Percentiles rank a stretch among this genome's conserved stretches.
phyloP scores from a whole-genome alignment of 1,140 invertebrate species.

The Tribolium madens region DNA sequence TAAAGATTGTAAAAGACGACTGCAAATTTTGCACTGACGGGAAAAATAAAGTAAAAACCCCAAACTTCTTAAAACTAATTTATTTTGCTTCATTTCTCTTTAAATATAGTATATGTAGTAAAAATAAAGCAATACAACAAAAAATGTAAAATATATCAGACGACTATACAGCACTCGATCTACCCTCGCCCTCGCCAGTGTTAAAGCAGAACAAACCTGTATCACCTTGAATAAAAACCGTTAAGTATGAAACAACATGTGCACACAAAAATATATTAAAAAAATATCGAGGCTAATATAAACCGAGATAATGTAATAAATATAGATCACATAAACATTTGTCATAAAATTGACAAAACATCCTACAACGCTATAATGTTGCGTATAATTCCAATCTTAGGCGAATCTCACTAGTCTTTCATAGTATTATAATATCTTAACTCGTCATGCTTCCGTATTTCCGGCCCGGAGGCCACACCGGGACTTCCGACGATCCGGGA shows the following conservation, averaged over 20 bases:
- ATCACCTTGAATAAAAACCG: neutral
- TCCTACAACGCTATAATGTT: constrained; percentile 6
- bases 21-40: too few relatives aligned
- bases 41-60: neutral
- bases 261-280: constrained; percentile 33
- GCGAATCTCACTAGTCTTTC: constrained; percentile 27
- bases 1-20: too few relatives aligned
- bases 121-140: neutral
- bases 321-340: constrained; percentile 32
- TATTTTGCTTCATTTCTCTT: neutral
- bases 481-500: constrained; percentile 57
- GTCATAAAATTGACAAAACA: constrained; percentile 33
- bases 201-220: neutral
- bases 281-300: neutral
- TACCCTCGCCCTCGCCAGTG: neutral
- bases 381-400: constrained; percentile 20
- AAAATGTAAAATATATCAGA: neutral
- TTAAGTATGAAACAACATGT: neutral
- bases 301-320: constrained; percentile 8
- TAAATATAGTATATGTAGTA: neutral
- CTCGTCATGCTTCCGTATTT: constrained; percentile 64
- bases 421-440: neutral
- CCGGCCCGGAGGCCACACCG: constrained; percentile 62
- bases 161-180: neutral
- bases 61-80: neutral